Evolutionary conservation across 2,113 vertebrate species (phyloP), one percentile per base, ranked within the genome.

Genomic region (Sinosuthora webbiana): DNA sequence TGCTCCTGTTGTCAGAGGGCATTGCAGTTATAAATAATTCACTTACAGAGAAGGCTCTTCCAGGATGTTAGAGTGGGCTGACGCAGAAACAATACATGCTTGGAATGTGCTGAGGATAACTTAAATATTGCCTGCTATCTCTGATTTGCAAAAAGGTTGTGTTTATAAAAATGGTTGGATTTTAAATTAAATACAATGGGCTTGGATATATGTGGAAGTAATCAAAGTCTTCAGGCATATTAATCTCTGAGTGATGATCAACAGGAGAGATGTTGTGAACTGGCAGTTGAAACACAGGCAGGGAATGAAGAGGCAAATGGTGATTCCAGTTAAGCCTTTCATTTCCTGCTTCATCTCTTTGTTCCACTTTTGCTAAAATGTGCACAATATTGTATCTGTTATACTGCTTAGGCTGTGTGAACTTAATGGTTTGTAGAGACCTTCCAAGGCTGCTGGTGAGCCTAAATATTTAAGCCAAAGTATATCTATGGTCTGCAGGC

Each of bases 311-410:
- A 89, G 60, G 35, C 31, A 82, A 89, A 68, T 13, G 52, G n/a
- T 62, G 70, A 83, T 84, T 91, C 50, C 41, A 57, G n/a, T 87
- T 89, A 49, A 94, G 23, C 62, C 18, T 85, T 94, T 91, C 1
- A 75, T 91, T 93, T 77, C 77, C 70, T 64, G 28, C 67, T 94
- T 83, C 93, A 30, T 87, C 22, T 89, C n/a, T 89, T 65, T 77
- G n/a, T 71, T 75, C 39, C 64, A 6, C 55, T 65, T 83, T 67
- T 74, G 52, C 68, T 84, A 60, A 76, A 85, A 85, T 20, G 49
- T 50, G 27, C 49, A 7, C 2, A 1, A 11, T 57, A 18, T 77
- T 76, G 10, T 74, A 41, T 60, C 71, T 88, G 33, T 59, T 89
- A 13, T 44, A 19, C 47, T 83, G 39, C 64, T 65, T 75, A n/a